Evolutionary conservation across 2,113 vertebrate species (phyloP).

Genomic region (Cavia aperea): DNA sequence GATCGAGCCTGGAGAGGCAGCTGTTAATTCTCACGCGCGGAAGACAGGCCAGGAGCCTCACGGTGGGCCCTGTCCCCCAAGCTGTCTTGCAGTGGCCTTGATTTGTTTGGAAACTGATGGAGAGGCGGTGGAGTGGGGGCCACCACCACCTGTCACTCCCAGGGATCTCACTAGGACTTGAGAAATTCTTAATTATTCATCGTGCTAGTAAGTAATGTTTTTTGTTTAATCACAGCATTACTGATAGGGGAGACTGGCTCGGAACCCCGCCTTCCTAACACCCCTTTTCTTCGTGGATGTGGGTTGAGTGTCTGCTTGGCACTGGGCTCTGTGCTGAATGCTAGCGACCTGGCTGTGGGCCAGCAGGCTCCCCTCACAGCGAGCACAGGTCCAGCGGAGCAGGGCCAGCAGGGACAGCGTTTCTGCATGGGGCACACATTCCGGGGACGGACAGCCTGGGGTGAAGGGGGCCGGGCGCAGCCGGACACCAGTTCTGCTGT

Average conservation of each 20-base stretch:
- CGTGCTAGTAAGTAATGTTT: conserved; percentile 44
- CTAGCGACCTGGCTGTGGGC: background rate
- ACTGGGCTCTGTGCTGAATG: background rate
- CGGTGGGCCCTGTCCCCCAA: background rate
- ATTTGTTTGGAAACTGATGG: conserved; percentile 41
- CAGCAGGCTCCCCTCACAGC: fast-evolving
- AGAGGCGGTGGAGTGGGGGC: background rate
- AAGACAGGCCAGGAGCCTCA: background rate
- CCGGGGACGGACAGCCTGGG: fast-evolving
- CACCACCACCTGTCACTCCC: background rate
- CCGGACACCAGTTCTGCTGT: fast-evolving
- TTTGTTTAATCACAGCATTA: conserved; percentile 20
- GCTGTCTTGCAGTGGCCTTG: conserved; percentile 37
- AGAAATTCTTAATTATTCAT: conserved; percentile 62
- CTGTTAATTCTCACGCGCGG: background rate
- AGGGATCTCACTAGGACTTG: background rate
- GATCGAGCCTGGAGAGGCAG: background rate
- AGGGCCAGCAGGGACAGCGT: fast-evolving
- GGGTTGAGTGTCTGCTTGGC: background rate
- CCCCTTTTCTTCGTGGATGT: background rate
- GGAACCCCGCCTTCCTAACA: background rate
- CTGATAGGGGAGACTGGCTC: background rate
- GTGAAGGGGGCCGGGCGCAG: background rate
- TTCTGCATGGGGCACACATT: background rate
- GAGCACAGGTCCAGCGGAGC: background rate